Percentiles rank a stretch among this genome's conserved stretches.
Conservation (phyloP, 2,888 invertebrate genomes). For the Ophioninae sp. region DNA sequence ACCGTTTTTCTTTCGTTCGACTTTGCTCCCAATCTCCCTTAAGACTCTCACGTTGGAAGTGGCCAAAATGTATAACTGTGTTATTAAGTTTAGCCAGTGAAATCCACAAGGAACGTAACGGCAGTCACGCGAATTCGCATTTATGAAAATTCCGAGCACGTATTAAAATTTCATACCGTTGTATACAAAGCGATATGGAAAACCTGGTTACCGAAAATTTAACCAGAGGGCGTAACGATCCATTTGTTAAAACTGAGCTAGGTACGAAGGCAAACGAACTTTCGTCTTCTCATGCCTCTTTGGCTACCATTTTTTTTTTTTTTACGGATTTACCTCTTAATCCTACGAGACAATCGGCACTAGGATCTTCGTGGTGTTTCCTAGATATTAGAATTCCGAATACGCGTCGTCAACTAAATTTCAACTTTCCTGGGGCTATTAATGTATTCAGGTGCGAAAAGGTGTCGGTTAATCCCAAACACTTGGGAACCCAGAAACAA, state of each 20-base stretch:
- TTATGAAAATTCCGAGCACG: slow-evolving; percentile 74
- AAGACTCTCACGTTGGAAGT: slow-evolving; percentile 21
- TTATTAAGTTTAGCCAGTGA: slow-evolving; percentile 11
- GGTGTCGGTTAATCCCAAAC: slow-evolving; percentile 47
- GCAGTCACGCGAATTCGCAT: slow-evolving; percentile 62
- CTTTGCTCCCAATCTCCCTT: slow-evolving; percentile 19
- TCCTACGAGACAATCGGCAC: slow-evolving; percentile 52
- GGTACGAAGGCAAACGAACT: slow-evolving; percentile 38
- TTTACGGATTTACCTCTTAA: slow-evolving; percentile 38
- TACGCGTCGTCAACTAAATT: slow-evolving; percentile 54
- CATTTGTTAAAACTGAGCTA: slow-evolving; percentile 57
- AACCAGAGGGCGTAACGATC: slow-evolving; percentile 45
- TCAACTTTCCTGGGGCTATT: slow-evolving; percentile 52
- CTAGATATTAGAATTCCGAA: slow-evolving; percentile 55
- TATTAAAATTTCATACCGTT: slow-evolving; percentile 77
- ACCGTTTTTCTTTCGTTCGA: slow-evolving; percentile 3
- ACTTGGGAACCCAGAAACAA: slow-evolving; percentile 28
- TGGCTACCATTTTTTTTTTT: slow-evolving; percentile 44
- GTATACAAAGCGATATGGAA: slow-evolving; percentile 54
- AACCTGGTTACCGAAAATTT: slow-evolving; percentile 39
- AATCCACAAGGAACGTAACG: slow-evolving; percentile 53
- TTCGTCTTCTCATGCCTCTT: slow-evolving; percentile 50
- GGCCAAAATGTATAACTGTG: slow-evolving; percentile 9
- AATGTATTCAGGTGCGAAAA: slow-evolving; percentile 50
- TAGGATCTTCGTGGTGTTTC: slow-evolving; percentile 38